Evolutionary conservation across 37 sponge, comb jelly and placozoan genomes (phyloP).

Genomic region (Chondrilla cf. caribensis): DNA sequence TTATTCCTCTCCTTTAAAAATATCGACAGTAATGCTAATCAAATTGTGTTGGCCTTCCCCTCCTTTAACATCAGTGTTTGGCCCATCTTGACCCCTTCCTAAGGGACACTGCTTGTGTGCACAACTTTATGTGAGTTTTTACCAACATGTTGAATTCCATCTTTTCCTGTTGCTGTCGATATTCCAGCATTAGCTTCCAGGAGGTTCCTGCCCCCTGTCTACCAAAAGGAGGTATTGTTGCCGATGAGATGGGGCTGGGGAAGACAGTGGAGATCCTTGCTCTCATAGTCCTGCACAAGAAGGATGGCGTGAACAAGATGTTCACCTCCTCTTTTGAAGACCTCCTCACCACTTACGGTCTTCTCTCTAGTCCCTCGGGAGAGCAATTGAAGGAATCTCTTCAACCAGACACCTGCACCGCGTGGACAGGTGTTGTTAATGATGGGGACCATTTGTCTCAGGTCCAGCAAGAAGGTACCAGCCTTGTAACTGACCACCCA

Average conservation of each 20-base stretch:
- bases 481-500: background rate
- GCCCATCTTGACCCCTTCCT: no score
- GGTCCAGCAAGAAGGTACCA: background rate
- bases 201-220: background rate
- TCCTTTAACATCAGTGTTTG: no score
- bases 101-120: no score
- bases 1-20: no score
- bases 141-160: no score
- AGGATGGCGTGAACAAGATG: background rate
- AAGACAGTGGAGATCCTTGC: constrained; percentile 95
- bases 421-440: no score
- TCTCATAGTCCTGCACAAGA: constrained; percentile 54
- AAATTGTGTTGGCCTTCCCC: no score
- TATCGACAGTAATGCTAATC: no score
- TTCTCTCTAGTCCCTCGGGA: background rate
- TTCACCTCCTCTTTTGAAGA: background rate
- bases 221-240: constrained; percentile 83
- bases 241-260: constrained; percentile 99
- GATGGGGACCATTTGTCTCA: background rate
- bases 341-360: background rate
- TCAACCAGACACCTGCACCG: no score
- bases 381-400: background rate
- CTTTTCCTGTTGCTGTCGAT: no score
- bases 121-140: no score
- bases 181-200: constrained; percentile 30